Conservation (phyloP, 2,888 invertebrate genomes). For the Epinotia nisella region DNA sequence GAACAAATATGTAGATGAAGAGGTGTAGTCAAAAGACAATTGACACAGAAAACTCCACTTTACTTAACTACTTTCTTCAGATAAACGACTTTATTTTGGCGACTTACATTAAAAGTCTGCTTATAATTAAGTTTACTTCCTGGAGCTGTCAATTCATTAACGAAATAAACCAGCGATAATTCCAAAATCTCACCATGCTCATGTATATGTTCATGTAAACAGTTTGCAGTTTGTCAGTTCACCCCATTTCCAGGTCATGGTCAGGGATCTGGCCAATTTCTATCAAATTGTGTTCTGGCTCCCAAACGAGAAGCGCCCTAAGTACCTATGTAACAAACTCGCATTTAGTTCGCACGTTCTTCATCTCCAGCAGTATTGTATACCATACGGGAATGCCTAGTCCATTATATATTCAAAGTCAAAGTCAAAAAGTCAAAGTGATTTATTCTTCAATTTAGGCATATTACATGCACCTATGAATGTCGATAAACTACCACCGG, state of each 20-base stretch:
- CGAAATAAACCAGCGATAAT: too few relatives aligned
- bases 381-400: conserved; percentile 47
- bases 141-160: too few relatives aligned
- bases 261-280: conserved; percentile 18
- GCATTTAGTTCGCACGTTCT: neutral
- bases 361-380: conserved; percentile 27
- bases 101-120: too few relatives aligned
- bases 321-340: neutral
- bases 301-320: neutral
- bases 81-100: too few relatives aligned
- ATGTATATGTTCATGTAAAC: conserved; percentile 12
- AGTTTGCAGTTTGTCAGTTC: conserved; percentile 25
- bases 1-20: neutral
- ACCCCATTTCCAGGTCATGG: conserved; percentile 26
- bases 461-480: too few relatives aligned
- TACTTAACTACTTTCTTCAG: too few relatives aligned
- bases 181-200: neutral
- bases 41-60: neutral
- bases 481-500: too few relatives aligned
- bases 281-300: conserved; percentile 3
- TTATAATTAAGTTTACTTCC: too few relatives aligned
- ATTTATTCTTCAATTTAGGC: too few relatives aligned
- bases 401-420: conserved; percentile 52
- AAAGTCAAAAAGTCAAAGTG: too few relatives aligned
- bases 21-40: neutral